Conservation (phyloP, 2,113 vertebrate species). For the Marmota monax region DNA sequence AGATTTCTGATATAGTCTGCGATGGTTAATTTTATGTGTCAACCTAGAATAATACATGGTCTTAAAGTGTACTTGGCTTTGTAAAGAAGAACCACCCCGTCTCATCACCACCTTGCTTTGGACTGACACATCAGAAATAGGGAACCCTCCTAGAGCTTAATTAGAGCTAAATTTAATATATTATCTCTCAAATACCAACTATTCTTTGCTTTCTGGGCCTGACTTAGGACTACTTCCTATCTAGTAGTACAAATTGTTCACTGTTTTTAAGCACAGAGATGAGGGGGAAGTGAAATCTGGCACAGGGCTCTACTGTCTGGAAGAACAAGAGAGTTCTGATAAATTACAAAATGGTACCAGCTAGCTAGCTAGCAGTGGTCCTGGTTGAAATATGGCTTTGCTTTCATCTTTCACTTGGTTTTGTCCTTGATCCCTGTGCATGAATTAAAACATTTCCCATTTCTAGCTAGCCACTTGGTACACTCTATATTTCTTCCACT, state of each 20-base stretch:
- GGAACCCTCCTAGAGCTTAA: neutral
- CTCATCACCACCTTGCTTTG: neutral
- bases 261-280: neutral
- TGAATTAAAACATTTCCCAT: neutral
- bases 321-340: neutral
- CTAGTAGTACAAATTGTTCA: conserved; percentile 20
- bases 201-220: neutral
- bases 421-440: neutral
- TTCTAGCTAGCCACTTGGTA: neutral
- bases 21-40: conserved; percentile 30
- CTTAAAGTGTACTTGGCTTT: neutral
- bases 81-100: neutral
- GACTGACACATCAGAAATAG: neutral
- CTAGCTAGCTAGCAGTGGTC: neutral
- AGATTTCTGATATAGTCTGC: neutral
- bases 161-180: neutral
- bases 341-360: neutral
- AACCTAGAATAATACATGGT: neutral
- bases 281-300: neutral
- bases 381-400: neutral
- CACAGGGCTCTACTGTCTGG: neutral
- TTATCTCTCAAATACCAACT: neutral
- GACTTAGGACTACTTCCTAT: neutral
- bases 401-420: conserved; percentile 43
- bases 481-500: neutral